Evolutionary conservation across 2,797 vertebrate genomes (phyloP).

Genomic region (Clarias pachynema): DNA sequence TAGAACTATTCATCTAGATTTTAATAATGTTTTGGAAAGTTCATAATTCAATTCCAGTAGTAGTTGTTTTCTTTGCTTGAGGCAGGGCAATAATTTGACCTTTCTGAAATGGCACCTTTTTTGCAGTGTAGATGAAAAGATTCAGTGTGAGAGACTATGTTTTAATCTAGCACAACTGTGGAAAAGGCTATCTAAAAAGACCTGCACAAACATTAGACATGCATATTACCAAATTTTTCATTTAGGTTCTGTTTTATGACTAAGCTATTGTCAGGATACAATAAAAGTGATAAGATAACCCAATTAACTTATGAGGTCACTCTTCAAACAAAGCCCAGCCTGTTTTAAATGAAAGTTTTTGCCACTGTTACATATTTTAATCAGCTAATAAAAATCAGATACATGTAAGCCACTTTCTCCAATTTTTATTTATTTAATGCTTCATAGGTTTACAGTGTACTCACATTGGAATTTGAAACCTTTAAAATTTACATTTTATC

Average conservation of each 20-base stretch:
- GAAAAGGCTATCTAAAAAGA: slow-evolving; percentile 28
- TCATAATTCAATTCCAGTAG: too few relatives aligned
- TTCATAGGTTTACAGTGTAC: not conserved
- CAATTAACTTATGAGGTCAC: slow-evolving; percentile 25
- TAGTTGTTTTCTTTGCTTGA: too few relatives aligned
- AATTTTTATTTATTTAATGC: slow-evolving; percentile 11
- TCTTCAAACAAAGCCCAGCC: slow-evolving; percentile 12
- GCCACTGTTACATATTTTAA: not conserved
- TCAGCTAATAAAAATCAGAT: not conserved
- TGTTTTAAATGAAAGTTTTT: not conserved
- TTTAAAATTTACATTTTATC: not conserved
- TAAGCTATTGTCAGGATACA: slow-evolving; percentile 8
- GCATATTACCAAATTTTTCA: slow-evolving; percentile 19
- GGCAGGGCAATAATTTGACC: too few relatives aligned
- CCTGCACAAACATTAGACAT: slow-evolving; percentile 16
- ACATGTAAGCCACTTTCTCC: not conserved
- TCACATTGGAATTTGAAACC: not conserved
- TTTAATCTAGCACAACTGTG: not conserved
- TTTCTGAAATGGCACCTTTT: too few relatives aligned
- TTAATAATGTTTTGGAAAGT: too few relatives aligned
- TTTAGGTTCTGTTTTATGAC: slow-evolving; percentile 35
- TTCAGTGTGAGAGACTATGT: not conserved
- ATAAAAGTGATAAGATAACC: slow-evolving; percentile 30
- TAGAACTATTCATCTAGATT: too few relatives aligned
- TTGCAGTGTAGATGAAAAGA: not conserved